Base-by-base conservation (phyloP, 2,888 invertebrate genomes). In the Yponomeuta cagnagella region DNA sequence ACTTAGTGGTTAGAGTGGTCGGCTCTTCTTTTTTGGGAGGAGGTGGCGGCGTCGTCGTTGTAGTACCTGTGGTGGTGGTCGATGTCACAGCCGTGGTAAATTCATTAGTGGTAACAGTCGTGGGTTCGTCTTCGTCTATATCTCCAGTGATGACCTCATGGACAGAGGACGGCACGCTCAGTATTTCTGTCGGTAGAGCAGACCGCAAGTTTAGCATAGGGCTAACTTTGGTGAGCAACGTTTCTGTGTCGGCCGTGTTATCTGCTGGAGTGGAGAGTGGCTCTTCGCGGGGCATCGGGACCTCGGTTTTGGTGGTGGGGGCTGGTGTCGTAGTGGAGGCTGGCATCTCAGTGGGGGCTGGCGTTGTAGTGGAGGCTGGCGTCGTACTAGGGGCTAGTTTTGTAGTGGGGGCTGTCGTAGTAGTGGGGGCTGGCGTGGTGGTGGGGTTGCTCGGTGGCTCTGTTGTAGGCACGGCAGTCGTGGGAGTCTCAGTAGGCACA, bases 141-240 rank as follows among this genome's bases (percentile, higher is more conserved):
- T 85, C 82, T n/a, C 79, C 82, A 4, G 76, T 82, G 23, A 80
- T 78, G 1, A 82, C 85, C 72, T 86, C 86, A 8, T 82, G 75
- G n/a, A 81, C 76, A 58, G 80, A 76, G 58, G 89, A 82, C 9
- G 87, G 82, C 1, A 79, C 75, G 71, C 81, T 84, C 2, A 89
- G 73, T 71, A 88, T 82, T 77, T 89, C 88, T 63, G 87, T 88
- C 0, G 90, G 85, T 71, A 91, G 87, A 12, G 85, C 89, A 15
- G 90, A 88, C 72, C 90, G 82, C 63, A 90, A 78, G 74, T 90
- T 89, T 9, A 88, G 75, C 79, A 86, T 85, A 0, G 87, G 81
- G 72, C 78, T 87, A 74, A 85, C 85, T 77, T 84, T 67, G 37
- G 67, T 43, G 10, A 48, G 15, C 33, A 67, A 37, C 4, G n/a